Conservation (phyloP, 2,797 vertebrate species). For the Philypnodon macrostomus region DNA sequence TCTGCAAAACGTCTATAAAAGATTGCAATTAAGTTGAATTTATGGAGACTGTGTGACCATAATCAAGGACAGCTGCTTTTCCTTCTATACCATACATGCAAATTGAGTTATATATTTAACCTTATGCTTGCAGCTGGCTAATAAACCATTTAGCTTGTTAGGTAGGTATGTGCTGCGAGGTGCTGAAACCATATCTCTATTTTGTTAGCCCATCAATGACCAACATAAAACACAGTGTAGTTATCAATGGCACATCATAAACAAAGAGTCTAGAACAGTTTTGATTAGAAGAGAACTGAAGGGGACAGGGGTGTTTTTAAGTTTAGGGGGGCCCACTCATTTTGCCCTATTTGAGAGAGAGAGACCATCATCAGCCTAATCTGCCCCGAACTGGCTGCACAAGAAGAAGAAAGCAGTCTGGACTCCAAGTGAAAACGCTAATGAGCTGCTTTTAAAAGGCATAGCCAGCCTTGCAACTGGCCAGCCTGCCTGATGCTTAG, state of each 20-base stretch:
- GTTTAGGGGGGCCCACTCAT: constrained; percentile 38
- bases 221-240: constrained; percentile 6
- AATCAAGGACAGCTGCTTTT: constrained; percentile 1
- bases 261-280: constrained; percentile 32
- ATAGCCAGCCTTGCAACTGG: constrained; percentile 41
- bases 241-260: constrained; percentile 21
- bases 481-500: constrained; percentile 29
- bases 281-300: constrained; percentile 29
- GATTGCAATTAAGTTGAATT: constrained; percentile 7
- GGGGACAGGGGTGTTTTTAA: constrained; percentile 24
- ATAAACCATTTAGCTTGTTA: constrained; percentile 1
- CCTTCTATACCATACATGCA: not conserved
- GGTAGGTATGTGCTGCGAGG: constrained; percentile 1
- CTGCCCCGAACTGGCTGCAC: constrained; percentile 43
- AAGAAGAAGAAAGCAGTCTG: constrained; percentile 54
- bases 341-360: constrained; percentile 65
- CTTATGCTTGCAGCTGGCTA: not conserved
- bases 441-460: constrained; percentile 68
- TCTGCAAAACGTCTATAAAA: not conserved
- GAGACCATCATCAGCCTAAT: constrained; percentile 53
- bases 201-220: not conserved
- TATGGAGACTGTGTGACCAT: not conserved
- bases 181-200: not conserved
- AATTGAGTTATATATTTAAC: constrained; percentile 1
- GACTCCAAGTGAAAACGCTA: constrained; percentile 62